Evolutionary conservation across 2,797 vertebrate species (phyloP), one percentile per base, ranked within the genome.

Genomic region (Chelon auratus): DNA sequence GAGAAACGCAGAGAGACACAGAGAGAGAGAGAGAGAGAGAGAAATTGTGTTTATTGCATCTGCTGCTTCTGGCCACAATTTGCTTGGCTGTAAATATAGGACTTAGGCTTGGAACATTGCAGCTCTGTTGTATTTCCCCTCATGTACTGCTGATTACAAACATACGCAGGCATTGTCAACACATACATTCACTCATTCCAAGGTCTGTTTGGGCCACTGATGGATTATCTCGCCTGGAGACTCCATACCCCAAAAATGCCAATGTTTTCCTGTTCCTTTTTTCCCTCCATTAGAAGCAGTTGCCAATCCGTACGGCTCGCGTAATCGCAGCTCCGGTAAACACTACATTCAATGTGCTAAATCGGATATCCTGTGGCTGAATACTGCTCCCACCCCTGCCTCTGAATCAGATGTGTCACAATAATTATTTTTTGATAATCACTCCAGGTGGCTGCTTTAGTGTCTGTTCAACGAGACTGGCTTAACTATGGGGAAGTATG

Each of bases 131-230:
- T 89, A 80, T 90, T 89, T 82, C 76, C 78, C 80, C 88, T 87
- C 88, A 87, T 93, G 88, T 91, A 84, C 81, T 68, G 84, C 66
- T 92, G 91, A 92, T 93, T 92, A 87, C 87, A 92, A 89, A 89
- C 90, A 89, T 88, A 92, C 65, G 58, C 76, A 84, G 78, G 43
- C 89, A 87, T 91, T 90, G 88, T 93, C 85, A 85, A 82, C 90
- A 83, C 89, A 86, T 78, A 81, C 76, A 90, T 83, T 84, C 66
- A 71, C 65, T 80, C 80, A 80, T 87, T 89, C 85, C 87, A 84
- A 85, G 81, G 88, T 84, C 78, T 82, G 76, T 81, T 84, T 62
- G 75, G 78, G 80, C 86, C 83, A 85, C 72, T 87, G 91, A 90
- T 90, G 87, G 83, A 92, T 90, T 74, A 88, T 87, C 76, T 87